These are phyloP conservation scores for Proales similis DNA, from an alignment of 1,140 invertebrate species.

Conservation along the genomic window DNA sequence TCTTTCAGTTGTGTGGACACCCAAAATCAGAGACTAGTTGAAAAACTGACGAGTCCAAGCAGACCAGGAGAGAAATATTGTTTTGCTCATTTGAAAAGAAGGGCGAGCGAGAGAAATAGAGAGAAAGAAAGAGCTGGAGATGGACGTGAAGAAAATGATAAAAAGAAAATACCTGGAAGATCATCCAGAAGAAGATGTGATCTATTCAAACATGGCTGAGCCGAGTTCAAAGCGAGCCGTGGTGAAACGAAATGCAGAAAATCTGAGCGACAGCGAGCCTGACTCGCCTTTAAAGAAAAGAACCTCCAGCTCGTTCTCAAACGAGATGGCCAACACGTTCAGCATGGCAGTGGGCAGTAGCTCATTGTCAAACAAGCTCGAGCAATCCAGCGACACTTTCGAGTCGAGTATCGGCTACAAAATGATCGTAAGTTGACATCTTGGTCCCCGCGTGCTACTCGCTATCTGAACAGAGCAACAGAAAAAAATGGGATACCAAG, in stretches of 20 bases:
- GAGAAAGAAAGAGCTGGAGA: too few relatives aligned
- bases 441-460: too few relatives aligned
- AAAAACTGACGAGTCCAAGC: too few relatives aligned
- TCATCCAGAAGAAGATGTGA: slow-evolving; percentile 8
- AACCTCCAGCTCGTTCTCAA: background rate
- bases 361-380: background rate
- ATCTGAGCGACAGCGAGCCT: slow-evolving; percentile 33
- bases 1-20: too few relatives aligned
- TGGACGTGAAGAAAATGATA: background rate
- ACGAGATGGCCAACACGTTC: slow-evolving; percentile 3
- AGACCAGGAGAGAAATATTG: too few relatives aligned
- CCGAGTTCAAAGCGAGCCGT: too few relatives aligned
- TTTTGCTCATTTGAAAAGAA: too few relatives aligned
- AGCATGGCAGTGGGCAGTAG: background rate
- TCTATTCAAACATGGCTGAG: too few relatives aligned
- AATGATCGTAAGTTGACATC: too few relatives aligned
- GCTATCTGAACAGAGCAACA: too few relatives aligned
- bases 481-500: slow-evolving; percentile 28
- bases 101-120: too few relatives aligned
- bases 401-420: background rate
- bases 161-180: background rate
- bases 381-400: background rate
- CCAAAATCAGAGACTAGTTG: too few relatives aligned
- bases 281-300: slow-evolving; percentile 28
- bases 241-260: slow-evolving; percentile 16